These are phyloP conservation scores for Drosophila truncata DNA, from an alignment of 1,140 invertebrate species.

Conservation along the genomic window DNA sequence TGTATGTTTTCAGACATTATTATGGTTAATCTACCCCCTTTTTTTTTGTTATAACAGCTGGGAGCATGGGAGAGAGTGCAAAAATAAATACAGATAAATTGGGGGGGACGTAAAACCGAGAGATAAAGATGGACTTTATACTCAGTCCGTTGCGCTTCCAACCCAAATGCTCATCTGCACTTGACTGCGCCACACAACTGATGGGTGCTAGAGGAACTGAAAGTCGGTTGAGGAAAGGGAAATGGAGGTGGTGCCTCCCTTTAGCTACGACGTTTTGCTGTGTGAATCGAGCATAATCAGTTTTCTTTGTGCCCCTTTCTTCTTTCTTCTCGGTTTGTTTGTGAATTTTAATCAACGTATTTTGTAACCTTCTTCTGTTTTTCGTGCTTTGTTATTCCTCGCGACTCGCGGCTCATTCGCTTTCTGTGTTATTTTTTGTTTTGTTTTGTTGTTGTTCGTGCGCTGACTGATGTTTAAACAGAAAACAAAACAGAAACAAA, in stretches of 20 bases:
- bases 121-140: conserved; percentile 31
- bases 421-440: conserved; percentile 56
- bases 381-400: conserved; percentile 46
- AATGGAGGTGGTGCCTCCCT: not conserved
- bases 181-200: conserved; percentile 59
- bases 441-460: not conserved
- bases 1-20: not conserved
- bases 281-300: conserved; percentile 41
- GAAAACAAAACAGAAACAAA: conserved; percentile 27
- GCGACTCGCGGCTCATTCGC: conserved; percentile 45
- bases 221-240: not conserved
- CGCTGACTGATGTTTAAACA: conserved; percentile 43
- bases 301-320: conserved; percentile 53
- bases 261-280: conserved; percentile 26
- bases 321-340: conserved; percentile 34
- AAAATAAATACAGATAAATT: conserved; percentile 5
- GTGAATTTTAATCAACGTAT: conserved; percentile 70
- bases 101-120: not conserved
- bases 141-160: conserved; percentile 58
- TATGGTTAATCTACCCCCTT: not conserved
- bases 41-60: not conserved
- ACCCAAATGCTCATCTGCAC: conserved; percentile 76
- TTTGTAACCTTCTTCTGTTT: conserved; percentile 65
- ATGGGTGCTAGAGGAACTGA: not conserved
- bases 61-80: not conserved